Conservation (phyloP, 2,113 vertebrate genomes). For the Aptenodytes patagonicus region DNA sequence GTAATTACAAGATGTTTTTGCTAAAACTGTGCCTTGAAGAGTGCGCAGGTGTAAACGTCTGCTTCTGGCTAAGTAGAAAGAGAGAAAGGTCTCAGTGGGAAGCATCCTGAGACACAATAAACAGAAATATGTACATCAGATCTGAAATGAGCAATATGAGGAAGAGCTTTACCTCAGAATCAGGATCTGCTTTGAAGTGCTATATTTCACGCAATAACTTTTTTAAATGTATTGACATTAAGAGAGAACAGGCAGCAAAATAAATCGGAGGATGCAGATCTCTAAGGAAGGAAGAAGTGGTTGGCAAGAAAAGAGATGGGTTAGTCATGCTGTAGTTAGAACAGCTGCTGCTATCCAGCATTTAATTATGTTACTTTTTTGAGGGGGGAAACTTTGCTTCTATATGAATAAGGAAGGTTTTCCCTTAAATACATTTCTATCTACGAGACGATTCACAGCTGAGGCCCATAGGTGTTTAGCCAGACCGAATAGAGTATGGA, state of each 20-base stretch:
- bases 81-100: neutral
- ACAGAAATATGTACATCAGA: neutral
- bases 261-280: neutral
- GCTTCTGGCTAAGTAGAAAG: neutral
- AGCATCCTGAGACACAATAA: neutral
- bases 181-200: neutral
- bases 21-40: neutral
- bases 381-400: neutral
- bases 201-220: neutral
- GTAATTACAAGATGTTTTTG: neutral
- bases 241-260: neutral
- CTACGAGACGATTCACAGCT: neutral
- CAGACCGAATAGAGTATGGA: rapidly evolving
- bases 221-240: neutral
- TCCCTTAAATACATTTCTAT: neutral
- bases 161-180: neutral
- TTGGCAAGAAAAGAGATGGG: neutral
- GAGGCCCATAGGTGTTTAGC: neutral
- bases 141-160: neutral
- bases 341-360: neutral
- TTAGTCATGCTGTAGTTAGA: neutral
- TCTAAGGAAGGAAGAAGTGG: neutral
- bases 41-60: neutral
- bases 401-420: neutral
- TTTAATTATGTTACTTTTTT: neutral